These are phyloP conservation scores for Charaxes varanes DNA, from an alignment of 1,140 invertebrate genomes.

Conservation along the genomic window DNA sequence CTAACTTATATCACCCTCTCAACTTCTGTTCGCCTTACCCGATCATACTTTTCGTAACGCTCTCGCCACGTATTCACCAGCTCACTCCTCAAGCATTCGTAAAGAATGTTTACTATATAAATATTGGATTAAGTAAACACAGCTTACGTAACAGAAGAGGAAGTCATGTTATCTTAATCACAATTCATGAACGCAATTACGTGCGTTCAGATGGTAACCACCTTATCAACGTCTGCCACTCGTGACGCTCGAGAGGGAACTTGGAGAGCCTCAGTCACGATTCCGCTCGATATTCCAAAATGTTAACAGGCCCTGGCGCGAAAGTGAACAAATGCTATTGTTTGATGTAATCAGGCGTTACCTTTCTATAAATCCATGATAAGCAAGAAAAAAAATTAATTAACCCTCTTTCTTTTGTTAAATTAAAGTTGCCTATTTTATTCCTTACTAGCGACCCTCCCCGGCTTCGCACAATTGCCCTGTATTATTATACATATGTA, in stretches of 20 bases:
- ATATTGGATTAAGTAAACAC: neutral
- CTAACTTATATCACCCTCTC: too few species aligned
- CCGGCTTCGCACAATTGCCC: too few species aligned
- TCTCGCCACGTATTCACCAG: too few species aligned
- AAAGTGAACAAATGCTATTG: conserved; percentile 46
- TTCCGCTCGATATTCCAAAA: conserved; percentile 46
- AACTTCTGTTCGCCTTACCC: too few species aligned
- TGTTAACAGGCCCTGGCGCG: conserved; percentile 40
- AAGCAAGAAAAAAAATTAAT: too few species aligned
- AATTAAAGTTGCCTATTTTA: too few species aligned
- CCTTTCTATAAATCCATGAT: too few species aligned
- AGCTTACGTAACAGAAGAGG: conserved; percentile 12
- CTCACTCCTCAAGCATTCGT: neutral
- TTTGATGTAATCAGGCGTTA: too few species aligned
- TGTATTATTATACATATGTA: too few species aligned
- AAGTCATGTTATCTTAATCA: conserved; percentile 17
- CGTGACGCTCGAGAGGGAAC: conserved; percentile 30
- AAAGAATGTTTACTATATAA: conserved; percentile 3
- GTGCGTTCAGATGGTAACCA: conserved; percentile 20
- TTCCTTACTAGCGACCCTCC: too few species aligned
- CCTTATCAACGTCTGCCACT: conserved; percentile 19
- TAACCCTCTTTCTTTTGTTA: too few species aligned
- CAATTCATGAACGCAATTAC: conserved; percentile 24
- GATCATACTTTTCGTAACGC: neutral
- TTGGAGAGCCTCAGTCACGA: conserved; percentile 43